Evolutionary conservation across 2,888 invertebrate species (phyloP).

Genomic region (Mythimna vitellina): DNA sequence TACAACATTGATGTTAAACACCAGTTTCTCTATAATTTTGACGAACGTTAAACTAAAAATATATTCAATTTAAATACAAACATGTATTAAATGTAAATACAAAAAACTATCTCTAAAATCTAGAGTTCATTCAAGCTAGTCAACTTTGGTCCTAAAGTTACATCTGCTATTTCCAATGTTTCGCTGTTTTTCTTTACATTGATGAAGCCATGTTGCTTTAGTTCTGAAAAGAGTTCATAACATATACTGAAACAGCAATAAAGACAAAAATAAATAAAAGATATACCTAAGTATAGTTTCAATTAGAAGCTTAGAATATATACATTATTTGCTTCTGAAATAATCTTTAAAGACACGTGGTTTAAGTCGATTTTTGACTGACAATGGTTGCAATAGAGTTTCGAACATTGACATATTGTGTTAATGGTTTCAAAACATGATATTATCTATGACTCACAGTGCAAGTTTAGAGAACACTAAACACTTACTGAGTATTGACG

Average conservation of each 20-base stretch:
- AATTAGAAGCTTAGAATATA: not conserved
- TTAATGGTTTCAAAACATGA: not conserved
- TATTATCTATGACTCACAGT: not conserved
- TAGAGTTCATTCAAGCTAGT: constrained; percentile 53
- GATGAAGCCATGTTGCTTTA: constrained; percentile 82
- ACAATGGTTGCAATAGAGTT: not conserved
- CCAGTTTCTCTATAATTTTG: too few species aligned
- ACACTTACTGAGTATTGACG: constrained; percentile 82
- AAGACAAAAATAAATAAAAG: not conserved
- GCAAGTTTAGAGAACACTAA: not conserved
- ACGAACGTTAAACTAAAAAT: too few species aligned
- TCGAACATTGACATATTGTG: not conserved
- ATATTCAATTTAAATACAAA: not conserved
- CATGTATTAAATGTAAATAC: not conserved
- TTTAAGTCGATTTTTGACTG: not conserved
- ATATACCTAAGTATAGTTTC: not conserved
- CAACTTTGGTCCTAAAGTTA: constrained; percentile 74
- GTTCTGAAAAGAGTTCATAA: constrained; percentile 74
- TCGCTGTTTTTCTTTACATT: constrained; percentile 73
- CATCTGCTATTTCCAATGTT: constrained; percentile 77
- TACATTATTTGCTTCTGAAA: not conserved
- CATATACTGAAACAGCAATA: not conserved
- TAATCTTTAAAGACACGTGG: not conserved
- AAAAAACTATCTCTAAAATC: constrained; percentile 21
- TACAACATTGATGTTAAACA: too few species aligned